Base-by-base conservation (phyloP, 2,113 vertebrate genomes). In the Danionella cerebrum region DNA sequence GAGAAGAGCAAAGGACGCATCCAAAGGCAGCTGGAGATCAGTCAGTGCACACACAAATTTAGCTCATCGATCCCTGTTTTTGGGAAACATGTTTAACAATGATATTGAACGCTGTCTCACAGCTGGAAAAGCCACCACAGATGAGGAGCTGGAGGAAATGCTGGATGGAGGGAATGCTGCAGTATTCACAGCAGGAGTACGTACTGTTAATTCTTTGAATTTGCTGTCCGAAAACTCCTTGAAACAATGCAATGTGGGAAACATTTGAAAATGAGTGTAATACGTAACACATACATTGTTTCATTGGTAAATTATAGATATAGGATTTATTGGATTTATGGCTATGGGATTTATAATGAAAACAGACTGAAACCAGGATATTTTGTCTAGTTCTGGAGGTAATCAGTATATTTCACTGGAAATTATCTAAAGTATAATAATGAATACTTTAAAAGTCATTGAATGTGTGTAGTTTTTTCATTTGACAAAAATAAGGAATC, bases 131-230 rank as follows among this genome's bases (percentile, higher is more conserved):
- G 85, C 88, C 58, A 97, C 93, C 0, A 97, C 94, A 0, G 93
- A 96, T 0, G 94, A 94, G 35, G 94, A 97, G 65, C 85, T 97
- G 79, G 95, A 98, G 58, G 94, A 95, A 83, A 97, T 97, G 95
- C 65, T 96, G 79, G 95, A 98, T 78, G 94, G 92, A 1, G 95
- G 93, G 2, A 97, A 95, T 72, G 84, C 93, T 1, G 87, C 91
- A 54, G 94, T 97, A 60, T 96, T 96, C 80, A 91, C 88, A 65
- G 91, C 94, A 0, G 95, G 94, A 86, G 94, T 97, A 73, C 88
- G 89, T 54, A 12, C 44, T 18, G 14, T 11, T 48, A n/a, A n/a
- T 5, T 31, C 6, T 45, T 13, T 65, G 18, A 10, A 1, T 54
- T 6, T 47, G 8, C n/a, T 48, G 65, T 64, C 13, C 64, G 29